Evolutionary conservation across 2,888 invertebrate genomes (phyloP).

Genomic region (Hyposoter dolosus): DNA sequence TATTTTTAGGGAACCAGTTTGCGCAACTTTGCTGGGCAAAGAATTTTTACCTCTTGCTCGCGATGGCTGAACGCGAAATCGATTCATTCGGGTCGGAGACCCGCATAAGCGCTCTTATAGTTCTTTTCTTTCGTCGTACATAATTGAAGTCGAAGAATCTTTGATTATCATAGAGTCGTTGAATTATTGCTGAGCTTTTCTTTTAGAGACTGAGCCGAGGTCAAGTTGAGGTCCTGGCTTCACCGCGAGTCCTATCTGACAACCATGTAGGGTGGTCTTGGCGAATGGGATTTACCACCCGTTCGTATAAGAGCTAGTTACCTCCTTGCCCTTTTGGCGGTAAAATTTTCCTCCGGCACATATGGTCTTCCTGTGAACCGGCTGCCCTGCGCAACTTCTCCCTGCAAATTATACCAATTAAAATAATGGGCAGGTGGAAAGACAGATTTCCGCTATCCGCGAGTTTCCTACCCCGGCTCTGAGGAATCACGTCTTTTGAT

Average conservation of each 20-base stretch:
- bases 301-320: not conserved
- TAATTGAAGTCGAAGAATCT: conserved; percentile 9
- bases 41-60: conserved; percentile 49
- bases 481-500: conserved; percentile 49
- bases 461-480: conserved; percentile 20
- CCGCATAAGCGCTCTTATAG: conserved; percentile 1
- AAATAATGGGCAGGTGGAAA: conserved; percentile 48
- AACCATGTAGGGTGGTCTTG: conserved; percentile 22
- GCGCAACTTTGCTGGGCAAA: conserved; percentile 58
- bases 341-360: conserved; percentile 28
- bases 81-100: conserved; percentile 30
- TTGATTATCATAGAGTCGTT: conserved; percentile 15
- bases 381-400: conserved; percentile 17
- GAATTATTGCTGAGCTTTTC: conserved; percentile 11
- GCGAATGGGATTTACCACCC: conserved; percentile 24
- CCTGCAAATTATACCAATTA: conserved; percentile 49
- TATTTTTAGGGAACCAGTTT: conserved; percentile 74
- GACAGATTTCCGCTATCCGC: conserved; percentile 27
- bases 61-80: conserved; percentile 51
- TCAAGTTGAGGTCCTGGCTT: not conserved
- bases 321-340: conserved; percentile 28
- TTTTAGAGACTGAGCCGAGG: not conserved
- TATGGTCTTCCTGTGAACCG: conserved; percentile 10
- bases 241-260: not conserved
- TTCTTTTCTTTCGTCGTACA: no score